A percentile compares a stretch with the other conserved stretches of the same genome.
Evolutionary conservation across 2,888 invertebrate genomes (phyloP).

Genomic region (Anthophora plumipes): DNA sequence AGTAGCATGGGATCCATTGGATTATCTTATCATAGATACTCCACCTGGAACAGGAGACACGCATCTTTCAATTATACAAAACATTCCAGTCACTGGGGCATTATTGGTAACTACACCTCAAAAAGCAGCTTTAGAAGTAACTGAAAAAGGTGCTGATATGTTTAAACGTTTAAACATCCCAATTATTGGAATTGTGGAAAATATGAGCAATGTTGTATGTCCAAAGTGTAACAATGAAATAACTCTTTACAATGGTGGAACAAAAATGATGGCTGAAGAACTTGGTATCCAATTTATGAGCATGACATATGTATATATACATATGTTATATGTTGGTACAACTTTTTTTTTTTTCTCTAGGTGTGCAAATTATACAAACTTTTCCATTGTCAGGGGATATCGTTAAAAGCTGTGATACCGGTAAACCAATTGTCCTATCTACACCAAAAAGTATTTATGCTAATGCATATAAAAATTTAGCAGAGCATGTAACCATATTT

Average conservation of each 20-base stretch:
- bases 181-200: constrained; percentile 94
- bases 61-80: constrained; percentile 95
- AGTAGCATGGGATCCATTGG: constrained; percentile 95
- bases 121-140: constrained; percentile 93
- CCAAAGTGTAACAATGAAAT: constrained; percentile 91
- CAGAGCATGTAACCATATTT: constrained; percentile 75
- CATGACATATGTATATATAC: not conserved
- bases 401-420: constrained; percentile 89
- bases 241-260: constrained; percentile 90
- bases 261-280: constrained; percentile 87
- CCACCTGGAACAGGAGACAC: constrained; percentile 99
- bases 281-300: constrained; percentile 85
- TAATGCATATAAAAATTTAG: constrained; percentile 79
- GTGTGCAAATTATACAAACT: constrained; percentile 88
- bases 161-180: constrained; percentile 93
- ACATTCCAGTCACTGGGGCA: constrained; percentile 93
- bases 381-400: constrained; percentile 91
- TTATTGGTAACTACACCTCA: constrained; percentile 98
- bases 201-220: constrained; percentile 94
- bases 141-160: constrained; percentile 94
- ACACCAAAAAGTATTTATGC: constrained; percentile 86
- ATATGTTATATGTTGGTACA: not conserved
- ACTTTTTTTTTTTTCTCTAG: constrained; percentile 70
- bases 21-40: constrained; percentile 96
- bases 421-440: constrained; percentile 90